Conservation (phyloP, 2,797 vertebrate genomes). For the Lacerta bilineata region DNA sequence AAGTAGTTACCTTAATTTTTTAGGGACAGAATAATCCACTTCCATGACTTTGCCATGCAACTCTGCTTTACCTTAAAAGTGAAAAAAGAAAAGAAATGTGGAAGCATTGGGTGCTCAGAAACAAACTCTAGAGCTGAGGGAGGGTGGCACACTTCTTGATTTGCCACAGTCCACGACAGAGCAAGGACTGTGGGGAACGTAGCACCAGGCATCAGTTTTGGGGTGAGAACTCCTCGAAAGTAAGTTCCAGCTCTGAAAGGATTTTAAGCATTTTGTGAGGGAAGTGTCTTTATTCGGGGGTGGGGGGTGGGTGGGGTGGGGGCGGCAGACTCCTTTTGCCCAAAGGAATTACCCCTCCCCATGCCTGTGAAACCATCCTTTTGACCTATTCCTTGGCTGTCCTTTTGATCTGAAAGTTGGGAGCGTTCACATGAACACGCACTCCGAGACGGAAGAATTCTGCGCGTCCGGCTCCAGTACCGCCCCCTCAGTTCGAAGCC, state of each 20-base stretch:
- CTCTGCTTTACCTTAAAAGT: slow-evolving; percentile 92
- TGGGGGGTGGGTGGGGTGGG: too few relatives aligned
- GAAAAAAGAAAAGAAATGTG: slow-evolving; percentile 46
- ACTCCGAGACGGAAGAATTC: not conserved
- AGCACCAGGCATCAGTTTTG: too few relatives aligned
- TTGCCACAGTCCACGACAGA: not conserved
- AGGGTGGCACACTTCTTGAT: not conserved
- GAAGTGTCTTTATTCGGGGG: too few relatives aligned
- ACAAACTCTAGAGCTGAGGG: not conserved
- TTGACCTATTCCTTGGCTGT: not conserved
- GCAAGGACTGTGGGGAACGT: too few relatives aligned
- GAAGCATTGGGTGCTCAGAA: not conserved
- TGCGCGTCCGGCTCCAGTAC: not conserved
- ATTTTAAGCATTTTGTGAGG: not conserved
- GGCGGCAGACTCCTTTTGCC: not conserved
- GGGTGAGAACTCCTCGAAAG: not conserved
- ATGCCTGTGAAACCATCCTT: too few relatives aligned
- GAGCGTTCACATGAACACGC: not conserved
- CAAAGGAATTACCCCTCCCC: not conserved
- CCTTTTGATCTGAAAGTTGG: not conserved
- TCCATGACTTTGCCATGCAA: slow-evolving; percentile 97
- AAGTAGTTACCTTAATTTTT: slow-evolving; percentile 92
- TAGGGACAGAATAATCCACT: slow-evolving; percentile 96
- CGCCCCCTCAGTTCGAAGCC: not conserved
- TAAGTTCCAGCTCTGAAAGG: not conserved